These are phyloP conservation scores for Agrilus cyanescens DNA, from an alignment of 2,888 invertebrate genomes.

Conservation along the genomic window DNA sequence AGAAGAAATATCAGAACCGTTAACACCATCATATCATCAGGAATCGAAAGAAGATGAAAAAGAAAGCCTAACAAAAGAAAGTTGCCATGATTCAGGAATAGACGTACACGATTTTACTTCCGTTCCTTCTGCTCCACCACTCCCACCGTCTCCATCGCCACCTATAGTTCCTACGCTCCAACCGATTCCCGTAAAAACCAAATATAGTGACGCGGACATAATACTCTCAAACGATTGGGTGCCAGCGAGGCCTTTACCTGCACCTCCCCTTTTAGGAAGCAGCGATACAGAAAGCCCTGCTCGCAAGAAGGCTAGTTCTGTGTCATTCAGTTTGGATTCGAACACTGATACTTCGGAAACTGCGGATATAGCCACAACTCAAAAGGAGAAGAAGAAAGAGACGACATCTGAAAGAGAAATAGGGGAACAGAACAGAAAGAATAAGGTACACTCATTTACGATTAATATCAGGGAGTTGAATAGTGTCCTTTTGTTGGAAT, in stretches of 20 bases:
- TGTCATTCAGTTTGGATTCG: slow-evolving; percentile 59
- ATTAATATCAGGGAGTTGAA: background rate
- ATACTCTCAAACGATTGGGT: slow-evolving; percentile 80
- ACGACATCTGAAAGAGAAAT: slow-evolving; percentile 19
- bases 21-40: slow-evolving; percentile 24
- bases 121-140: slow-evolving; percentile 15
- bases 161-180: background rate
- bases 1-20: slow-evolving; percentile 29
- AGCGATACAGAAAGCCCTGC: slow-evolving; percentile 37
- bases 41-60: slow-evolving; percentile 39
- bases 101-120: slow-evolving; percentile 66
- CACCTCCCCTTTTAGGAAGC: slow-evolving; percentile 50
- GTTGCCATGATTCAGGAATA: slow-evolving; percentile 82
- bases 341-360: slow-evolving; percentile 36
- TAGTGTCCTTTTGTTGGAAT: background rate
- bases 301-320: slow-evolving; percentile 59
- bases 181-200: slow-evolving; percentile 1
- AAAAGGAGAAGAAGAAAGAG: slow-evolving; percentile 41
- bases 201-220: slow-evolving; percentile 77
- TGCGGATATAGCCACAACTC: slow-evolving; percentile 26
- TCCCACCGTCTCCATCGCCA: slow-evolving; percentile 34
- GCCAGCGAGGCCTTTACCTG: slow-evolving; percentile 70
- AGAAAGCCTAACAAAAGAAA: slow-evolving; percentile 62
- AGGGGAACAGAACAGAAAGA: slow-evolving; percentile 57
- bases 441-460: slow-evolving; percentile 44